phyloP scores from a whole-genome alignment of 2,797 vertebrate genomes.

The Bradypodion ventrale region DNA sequence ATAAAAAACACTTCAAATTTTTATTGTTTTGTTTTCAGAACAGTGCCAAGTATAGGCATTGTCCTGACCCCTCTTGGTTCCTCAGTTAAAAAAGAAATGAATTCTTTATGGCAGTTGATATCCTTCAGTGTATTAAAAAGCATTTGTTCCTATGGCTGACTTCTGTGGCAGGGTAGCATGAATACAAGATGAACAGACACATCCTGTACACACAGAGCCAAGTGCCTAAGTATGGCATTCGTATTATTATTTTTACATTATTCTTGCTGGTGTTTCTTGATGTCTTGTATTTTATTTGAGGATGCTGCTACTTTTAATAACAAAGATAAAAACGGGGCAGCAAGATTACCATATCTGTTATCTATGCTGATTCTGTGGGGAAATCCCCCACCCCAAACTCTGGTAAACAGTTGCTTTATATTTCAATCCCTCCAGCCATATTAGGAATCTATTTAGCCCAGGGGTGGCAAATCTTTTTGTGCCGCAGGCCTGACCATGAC shows the following conservation, averaged over 20 bases:
- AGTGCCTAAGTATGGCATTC: background rate
- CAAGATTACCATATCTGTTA: no score
- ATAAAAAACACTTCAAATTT: constrained; percentile 43
- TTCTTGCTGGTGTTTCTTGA: constrained; percentile 5
- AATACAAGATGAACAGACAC: constrained; percentile 22
- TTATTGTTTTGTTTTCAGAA: constrained; percentile 65
- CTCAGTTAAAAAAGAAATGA: constrained; percentile 33
- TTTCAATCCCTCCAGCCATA: background rate
- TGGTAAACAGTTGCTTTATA: background rate
- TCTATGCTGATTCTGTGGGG: no score
- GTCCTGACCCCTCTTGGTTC: constrained; percentile 39
- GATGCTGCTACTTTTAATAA: no score
- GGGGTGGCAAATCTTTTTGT: no score
- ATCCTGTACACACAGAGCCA: background rate
- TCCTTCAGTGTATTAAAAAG: constrained; percentile 18
- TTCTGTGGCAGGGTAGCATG: constrained; percentile 27
- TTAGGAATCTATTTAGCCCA: background rate
- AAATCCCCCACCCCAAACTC: background rate
- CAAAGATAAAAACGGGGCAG: no score
- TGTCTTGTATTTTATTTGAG: no score
- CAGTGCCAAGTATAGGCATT: constrained; percentile 55
- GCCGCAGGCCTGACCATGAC: no score
- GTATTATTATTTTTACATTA: constrained; percentile 5
- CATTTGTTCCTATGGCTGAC: constrained; percentile 21
- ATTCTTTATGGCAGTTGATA: constrained; percentile 54